Evolutionary conservation across 2,797 vertebrate species (phyloP).

Genomic region (Spinus pinus): DNA sequence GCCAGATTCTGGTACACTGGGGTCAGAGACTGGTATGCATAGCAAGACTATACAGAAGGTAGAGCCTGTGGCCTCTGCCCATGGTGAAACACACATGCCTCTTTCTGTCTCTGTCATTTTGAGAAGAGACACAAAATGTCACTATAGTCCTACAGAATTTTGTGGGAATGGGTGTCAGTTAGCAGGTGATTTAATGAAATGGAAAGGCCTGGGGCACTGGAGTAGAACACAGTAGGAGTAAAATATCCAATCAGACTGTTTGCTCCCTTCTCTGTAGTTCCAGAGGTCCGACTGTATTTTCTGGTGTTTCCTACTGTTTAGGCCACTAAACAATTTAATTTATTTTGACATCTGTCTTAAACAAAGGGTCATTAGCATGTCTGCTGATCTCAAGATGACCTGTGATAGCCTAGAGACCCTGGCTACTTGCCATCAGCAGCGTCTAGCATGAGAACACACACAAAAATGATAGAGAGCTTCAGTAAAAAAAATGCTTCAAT

Average conservation of each 20-base stretch:
- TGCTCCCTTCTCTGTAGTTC: background rate
- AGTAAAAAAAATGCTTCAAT: background rate
- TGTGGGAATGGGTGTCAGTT: background rate
- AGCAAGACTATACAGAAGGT: background rate
- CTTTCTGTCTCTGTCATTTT: background rate
- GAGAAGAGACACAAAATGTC: background rate
- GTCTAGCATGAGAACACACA: background rate
- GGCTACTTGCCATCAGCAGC: background rate
- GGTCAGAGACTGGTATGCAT: background rate
- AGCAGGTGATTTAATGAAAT: slow-evolving; percentile 10
- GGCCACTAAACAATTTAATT: background rate
- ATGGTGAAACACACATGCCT: background rate
- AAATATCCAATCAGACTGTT: background rate
- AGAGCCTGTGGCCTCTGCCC: background rate
- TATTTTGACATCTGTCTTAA: slow-evolving; percentile 22
- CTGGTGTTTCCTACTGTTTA: background rate
- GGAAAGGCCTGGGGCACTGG: background rate
- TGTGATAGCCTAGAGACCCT: background rate
- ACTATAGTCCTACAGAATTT: background rate
- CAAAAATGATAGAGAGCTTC: background rate
- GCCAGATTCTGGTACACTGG: background rate
- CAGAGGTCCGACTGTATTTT: background rate
- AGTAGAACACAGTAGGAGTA: background rate
- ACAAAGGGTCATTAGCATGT: background rate
- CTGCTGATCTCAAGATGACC: background rate